Percentiles rank a stretch among this genome's conserved stretches.
Evolutionary conservation across 2,797 vertebrate genomes (phyloP).

Genomic region (Orientallactaga sibirica): DNA sequence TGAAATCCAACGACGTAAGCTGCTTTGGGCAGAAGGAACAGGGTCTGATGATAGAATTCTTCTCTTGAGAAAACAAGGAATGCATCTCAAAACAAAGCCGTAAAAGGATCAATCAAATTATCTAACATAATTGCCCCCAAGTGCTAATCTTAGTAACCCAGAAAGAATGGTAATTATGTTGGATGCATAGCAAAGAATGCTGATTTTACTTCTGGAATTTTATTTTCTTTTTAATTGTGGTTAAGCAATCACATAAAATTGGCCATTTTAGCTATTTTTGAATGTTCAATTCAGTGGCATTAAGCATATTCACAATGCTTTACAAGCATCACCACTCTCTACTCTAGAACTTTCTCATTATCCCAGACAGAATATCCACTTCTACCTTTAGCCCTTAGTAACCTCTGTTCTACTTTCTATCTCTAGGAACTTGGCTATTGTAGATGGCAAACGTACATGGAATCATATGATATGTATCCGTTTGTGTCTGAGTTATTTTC

Average conservation of each 20-base stretch:
- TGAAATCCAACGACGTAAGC: not conserved
- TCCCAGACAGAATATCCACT: not conserved
- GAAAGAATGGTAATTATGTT: slow-evolving; percentile 25
- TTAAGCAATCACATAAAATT: not conserved
- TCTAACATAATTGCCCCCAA: slow-evolving; percentile 10
- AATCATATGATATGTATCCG: not conserved
- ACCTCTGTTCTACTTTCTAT: not conserved
- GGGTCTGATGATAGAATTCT: not conserved
- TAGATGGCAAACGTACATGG: not conserved
- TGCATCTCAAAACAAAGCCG: slow-evolving; percentile 31
- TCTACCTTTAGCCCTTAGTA: not conserved
- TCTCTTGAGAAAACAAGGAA: slow-evolving; percentile 46
- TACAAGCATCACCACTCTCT: not conserved
- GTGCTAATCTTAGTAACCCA: slow-evolving; percentile 26
- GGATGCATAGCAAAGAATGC: slow-evolving; percentile 26
- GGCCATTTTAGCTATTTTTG: slow-evolving; percentile 28
- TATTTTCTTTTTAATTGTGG: not conserved
- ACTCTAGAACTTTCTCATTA: slow-evolving; percentile 4
- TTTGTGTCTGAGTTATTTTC: no score
- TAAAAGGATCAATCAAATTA: slow-evolving; percentile 24
- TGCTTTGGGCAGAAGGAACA: not conserved
- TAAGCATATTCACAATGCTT: not conserved
- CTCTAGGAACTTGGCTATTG: slow-evolving; percentile 7
- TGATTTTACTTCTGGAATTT: slow-evolving; percentile 27
- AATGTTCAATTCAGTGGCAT: not conserved